Evolutionary conservation across 2,888 invertebrate species (phyloP), one percentile per base, ranked within the genome.

Genomic region (Tenthredo notha): DNA sequence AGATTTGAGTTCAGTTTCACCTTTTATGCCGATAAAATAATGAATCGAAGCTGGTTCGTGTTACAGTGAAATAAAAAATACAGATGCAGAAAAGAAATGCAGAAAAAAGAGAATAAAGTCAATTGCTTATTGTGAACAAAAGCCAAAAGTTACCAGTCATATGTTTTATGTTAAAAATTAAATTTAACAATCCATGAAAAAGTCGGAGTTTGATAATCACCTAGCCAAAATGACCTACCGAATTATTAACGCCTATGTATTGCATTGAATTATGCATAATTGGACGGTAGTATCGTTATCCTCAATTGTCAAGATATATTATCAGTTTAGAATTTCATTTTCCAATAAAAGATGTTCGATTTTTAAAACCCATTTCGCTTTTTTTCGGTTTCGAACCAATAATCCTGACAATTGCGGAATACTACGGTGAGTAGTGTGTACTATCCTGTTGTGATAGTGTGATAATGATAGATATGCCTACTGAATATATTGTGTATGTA

Each of bases 401-500:
- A 18, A 80, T 80, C 61, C 40, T 80, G 61, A 61, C 40, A 80
- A 61, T 80, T 80, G 37, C 5, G 80, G 40, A 61, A 80, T 67
- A 80, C 80, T 86, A 87, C 84, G 86, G 84, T 70, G 85, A 89
- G 33, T 84, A 86, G 84, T 75, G 61, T 50, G 83, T 83, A 83
- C 84, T 78, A 70, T 87, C 58, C 61, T 86, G 84, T 84, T 84
- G 86, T 86, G 87, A 88, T 87, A 85, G 87, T 40, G 77, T 85
- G 86, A 88, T 88, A 87, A 88, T 70, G 85, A 54, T 87, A 88
- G 85, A 87, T 87, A 87, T 87, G 85, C 86, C 84, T 75, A 50
- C 85, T 86, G 86, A 86, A 88, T 87, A 88, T 88, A 86, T 88
- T 87, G 87, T 92, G 90, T 90, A 89, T 90, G 88, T 90, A 91